A percentile compares a stretch with the other conserved stretches of the same genome.
These are phyloP conservation scores for Zygaena filipendulae DNA, from an alignment of 2,888 invertebrate genomes.

Conservation along the genomic window DNA sequence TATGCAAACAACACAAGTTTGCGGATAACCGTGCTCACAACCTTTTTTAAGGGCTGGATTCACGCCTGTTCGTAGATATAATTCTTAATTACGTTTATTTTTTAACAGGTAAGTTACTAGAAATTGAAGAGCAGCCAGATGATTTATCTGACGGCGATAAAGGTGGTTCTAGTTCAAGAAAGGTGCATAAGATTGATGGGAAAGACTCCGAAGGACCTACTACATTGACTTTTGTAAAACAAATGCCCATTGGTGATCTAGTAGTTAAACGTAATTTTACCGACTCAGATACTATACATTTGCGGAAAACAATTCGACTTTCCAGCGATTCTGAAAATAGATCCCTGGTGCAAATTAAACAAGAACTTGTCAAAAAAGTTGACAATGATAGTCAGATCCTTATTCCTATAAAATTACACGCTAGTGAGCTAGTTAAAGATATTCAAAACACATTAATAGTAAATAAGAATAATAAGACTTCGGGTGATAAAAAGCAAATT, in stretches of 20 bases:
- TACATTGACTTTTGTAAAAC: conserved; percentile 56
- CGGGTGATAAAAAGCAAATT: conserved; percentile 62
- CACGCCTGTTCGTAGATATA: too few species aligned
- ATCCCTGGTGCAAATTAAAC: conserved; percentile 53
- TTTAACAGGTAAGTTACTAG: conserved; percentile 68
- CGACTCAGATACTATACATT: conserved; percentile 49
- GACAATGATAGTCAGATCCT: conserved; percentile 58
- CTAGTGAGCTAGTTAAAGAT: conserved; percentile 60
- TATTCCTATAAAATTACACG: conserved; percentile 52
- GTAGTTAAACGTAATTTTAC: conserved; percentile 48
- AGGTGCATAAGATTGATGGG: conserved; percentile 32
- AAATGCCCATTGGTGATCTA: conserved; percentile 51
- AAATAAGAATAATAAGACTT: conserved; percentile 57
- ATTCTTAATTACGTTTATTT: too few species aligned
- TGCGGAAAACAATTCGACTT: conserved; percentile 54
- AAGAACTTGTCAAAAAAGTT: conserved; percentile 49
- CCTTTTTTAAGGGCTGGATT: too few species aligned
- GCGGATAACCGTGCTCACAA: too few species aligned
- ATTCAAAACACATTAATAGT: conserved; percentile 61
- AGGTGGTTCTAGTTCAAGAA: conserved; percentile 33
- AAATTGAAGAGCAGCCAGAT: conserved; percentile 69
- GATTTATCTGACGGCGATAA: conserved; percentile 64
- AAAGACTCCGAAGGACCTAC: conserved; percentile 40
- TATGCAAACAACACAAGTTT: too few species aligned
- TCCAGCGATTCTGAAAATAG: conserved; percentile 55